Base-by-base conservation (phyloP, 2,113 vertebrate species). In the Syngnathus scovelli region DNA sequence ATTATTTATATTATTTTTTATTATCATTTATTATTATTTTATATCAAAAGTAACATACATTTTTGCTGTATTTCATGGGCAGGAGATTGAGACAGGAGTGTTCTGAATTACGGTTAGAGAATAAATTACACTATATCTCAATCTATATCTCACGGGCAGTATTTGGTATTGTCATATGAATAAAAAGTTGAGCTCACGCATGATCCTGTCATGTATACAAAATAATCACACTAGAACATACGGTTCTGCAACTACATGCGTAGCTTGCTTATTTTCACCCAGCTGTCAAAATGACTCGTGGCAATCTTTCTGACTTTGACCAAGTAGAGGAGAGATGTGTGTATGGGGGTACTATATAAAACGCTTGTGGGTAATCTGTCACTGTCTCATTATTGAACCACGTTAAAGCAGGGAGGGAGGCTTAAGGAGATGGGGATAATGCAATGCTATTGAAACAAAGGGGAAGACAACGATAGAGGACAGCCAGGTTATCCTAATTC, bases 311-410 rank as follows among this genome's bases (percentile, higher is more conserved):
- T 67, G 44, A 66, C 43, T 70, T 18, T 27, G 33, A 52, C 37
- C 39, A 54, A 68, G 64, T 54, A 13, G 6, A 33, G 39, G 52
- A 51, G 54, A 56, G 68, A 64, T 7, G 12, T 6, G 36, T 15
- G 61, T 16, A 18, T 62, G 65, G 33, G 39, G 51, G 68, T 59
- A 58, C 68, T 44, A 73, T 56, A 66, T 72, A 71, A 71, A 56
- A 39, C 27, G 65, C 66, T 76, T 84, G 66, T 65, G 64, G 68
- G 74, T 85, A 77, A 89, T 89, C 73, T 77, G 76, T 86, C 84
- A 80, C 81, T 86, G 85, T 82, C 84, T 87, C 77, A 80, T 87
- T 86, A 85, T 78, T 55, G 55, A 65, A 72, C 69, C 72, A 77
- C 68, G 74, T 62, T 72, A 70, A 65, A 80, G 72, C 44, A 67